Percentiles rank a stretch among this genome's conserved stretches.
Evolutionary conservation across 2,113 vertebrate species (phyloP).

Genomic region (Eptatretus burgeri): DNA sequence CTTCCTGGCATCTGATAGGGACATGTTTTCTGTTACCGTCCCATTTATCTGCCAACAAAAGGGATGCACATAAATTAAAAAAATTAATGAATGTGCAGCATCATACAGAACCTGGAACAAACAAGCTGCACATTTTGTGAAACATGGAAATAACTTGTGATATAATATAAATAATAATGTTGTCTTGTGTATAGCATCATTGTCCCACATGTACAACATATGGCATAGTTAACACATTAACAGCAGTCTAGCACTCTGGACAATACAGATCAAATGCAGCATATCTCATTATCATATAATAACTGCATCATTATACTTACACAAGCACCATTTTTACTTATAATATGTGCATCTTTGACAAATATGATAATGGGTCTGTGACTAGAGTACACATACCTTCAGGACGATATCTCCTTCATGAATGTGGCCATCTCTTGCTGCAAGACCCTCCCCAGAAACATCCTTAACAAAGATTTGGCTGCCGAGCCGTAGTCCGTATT

Average conservation of each 20-base stretch:
- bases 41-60: constrained; percentile 41
- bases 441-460: constrained; percentile 50
- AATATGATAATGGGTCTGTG: not conserved
- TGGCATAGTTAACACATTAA: not conserved
- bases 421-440: constrained; percentile 29
- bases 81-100: no score
- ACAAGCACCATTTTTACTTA: not conserved
- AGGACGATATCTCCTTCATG: constrained; percentile 82
- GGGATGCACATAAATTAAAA: not conserved
- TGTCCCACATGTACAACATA: not conserved
- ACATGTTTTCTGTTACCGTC: constrained; percentile 53
- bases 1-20: constrained; percentile 49
- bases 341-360: not conserved
- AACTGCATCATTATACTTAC: not conserved
- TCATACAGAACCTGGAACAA: no score
- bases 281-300: not conserved
- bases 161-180: no score
- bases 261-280: not conserved
- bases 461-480: constrained; percentile 95
- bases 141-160: no score
- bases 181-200: no score
- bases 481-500: constrained; percentile 74
- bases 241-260: not conserved
- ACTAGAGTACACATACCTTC: constrained; percentile 22
- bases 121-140: no score